These are phyloP conservation scores for Nephotettix cincticeps DNA, from an alignment of 1,140 invertebrate species.

Conservation along the genomic window DNA sequence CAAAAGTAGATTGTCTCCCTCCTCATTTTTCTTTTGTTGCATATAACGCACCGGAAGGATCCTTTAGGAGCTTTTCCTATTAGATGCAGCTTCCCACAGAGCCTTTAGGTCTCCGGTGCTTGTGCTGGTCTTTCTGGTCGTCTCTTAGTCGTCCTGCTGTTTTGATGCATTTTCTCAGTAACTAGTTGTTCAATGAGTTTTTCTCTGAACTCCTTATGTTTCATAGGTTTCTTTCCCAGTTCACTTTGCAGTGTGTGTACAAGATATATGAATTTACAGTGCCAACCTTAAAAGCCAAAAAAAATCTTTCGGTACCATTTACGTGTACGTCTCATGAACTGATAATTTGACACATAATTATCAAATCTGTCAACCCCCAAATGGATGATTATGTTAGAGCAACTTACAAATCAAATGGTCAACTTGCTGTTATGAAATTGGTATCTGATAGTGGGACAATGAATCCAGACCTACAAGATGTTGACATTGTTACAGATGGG, in stretches of 20 bases:
- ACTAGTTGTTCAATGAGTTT: not conserved
- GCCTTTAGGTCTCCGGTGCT: not conserved
- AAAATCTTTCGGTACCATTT: too few relatives aligned
- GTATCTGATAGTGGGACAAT: conserved; percentile 60
- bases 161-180: not conserved
- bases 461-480: conserved; percentile 68
- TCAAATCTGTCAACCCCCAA: conserved; percentile 14
- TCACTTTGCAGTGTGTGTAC: not conserved
- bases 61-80: too few relatives aligned
- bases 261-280: conserved; percentile 1
- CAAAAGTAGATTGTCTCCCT: conserved; percentile 1
- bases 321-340: too few relatives aligned
- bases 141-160: not conserved
- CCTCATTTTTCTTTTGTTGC: not conserved
- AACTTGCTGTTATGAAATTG: conserved; percentile 69
- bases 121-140: not conserved
- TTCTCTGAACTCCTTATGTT: not conserved
- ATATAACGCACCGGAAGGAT: not conserved
- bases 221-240: not conserved
- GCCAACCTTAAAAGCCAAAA: too few relatives aligned
- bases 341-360: not conserved
- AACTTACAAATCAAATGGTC: conserved; percentile 67
- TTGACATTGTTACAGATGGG: conserved; percentile 74
- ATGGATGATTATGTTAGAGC: conserved; percentile 82
- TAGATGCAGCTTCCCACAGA: not conserved